These are phyloP conservation scores for Euclidia mi DNA, from an alignment of 2,888 invertebrate genomes.

Conservation along the genomic window DNA sequence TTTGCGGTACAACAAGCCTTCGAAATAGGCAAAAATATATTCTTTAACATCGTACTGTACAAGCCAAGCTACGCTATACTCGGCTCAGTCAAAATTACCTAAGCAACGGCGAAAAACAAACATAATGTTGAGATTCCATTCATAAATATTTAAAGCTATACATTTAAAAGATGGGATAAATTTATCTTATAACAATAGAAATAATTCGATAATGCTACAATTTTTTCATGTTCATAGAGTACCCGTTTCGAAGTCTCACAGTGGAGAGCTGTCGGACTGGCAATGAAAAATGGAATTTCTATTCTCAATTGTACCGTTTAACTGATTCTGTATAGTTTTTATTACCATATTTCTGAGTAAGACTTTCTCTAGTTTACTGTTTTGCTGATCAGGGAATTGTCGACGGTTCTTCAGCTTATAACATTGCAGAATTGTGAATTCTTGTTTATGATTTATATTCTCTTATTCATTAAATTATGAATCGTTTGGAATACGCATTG, in stretches of 20 bases:
- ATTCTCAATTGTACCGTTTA: conserved; percentile 21
- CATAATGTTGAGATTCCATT: neutral
- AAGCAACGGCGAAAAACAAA: neutral
- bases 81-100: neutral
- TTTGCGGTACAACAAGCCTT: neutral
- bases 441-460: neutral
- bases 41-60: neutral
- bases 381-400: conserved; percentile 28
- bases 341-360: conserved; percentile 49
- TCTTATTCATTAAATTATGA: neutral
- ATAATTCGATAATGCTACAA: conserved; percentile 56
- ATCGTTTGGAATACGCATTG: too few species aligned
- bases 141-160: conserved; percentile 8
- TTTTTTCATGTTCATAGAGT: conserved; percentile 58
- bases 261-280: conserved; percentile 25
- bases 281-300: conserved; percentile 42
- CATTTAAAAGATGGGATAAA: conserved; percentile 36
- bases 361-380: conserved; percentile 34
- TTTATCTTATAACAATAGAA: conserved; percentile 29
- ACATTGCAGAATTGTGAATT: neutral
- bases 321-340: conserved; percentile 32
- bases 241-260: conserved; percentile 10
- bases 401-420: neutral
- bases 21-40: conserved; percentile 4
- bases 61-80: neutral